A percentile compares a stretch with the other conserved stretches of the same genome.
Evolutionary conservation across 2,797 vertebrate genomes (phyloP).

Genomic region (Poecile montanus): DNA sequence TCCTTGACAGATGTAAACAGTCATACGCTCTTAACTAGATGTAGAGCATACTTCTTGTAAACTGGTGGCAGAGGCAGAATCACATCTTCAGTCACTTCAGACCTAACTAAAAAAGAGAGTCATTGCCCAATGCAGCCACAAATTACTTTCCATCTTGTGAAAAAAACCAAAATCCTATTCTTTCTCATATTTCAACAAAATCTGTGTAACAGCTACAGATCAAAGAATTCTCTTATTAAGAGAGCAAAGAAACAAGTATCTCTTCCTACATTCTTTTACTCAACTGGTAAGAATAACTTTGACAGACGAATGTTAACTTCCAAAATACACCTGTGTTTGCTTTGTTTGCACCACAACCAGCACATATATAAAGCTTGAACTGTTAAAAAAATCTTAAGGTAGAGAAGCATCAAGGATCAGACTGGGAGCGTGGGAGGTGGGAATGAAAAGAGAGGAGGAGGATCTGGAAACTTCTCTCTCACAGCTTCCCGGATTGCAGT

Average conservation of each 20-base stretch:
- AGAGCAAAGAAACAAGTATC: not conserved
- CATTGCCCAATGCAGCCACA: not conserved
- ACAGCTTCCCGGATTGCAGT: not conserved
- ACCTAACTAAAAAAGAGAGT: not conserved
- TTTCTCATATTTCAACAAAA: not conserved
- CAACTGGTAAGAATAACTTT: not conserved
- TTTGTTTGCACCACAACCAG: not conserved
- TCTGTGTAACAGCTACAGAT: not conserved
- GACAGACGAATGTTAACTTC: not conserved
- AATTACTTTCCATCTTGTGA: not conserved
- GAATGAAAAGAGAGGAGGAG: not conserved
- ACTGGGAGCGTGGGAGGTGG: fast-evolving
- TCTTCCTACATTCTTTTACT: not conserved
- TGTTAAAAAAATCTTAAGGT: not conserved
- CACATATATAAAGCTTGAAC: not conserved
- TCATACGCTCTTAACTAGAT: not conserved
- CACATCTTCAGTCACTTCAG: not conserved
- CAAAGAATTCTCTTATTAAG: not conserved
- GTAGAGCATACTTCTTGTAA: not conserved
- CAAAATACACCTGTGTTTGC: not conserved
- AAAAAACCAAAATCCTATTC: not conserved
- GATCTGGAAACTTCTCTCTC: not conserved
- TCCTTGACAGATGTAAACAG: not conserved
- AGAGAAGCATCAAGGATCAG: not conserved
- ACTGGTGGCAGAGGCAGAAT: not conserved